Conservation (phyloP, 1,140 invertebrate genomes). For the Platyscapa corneri region DNA sequence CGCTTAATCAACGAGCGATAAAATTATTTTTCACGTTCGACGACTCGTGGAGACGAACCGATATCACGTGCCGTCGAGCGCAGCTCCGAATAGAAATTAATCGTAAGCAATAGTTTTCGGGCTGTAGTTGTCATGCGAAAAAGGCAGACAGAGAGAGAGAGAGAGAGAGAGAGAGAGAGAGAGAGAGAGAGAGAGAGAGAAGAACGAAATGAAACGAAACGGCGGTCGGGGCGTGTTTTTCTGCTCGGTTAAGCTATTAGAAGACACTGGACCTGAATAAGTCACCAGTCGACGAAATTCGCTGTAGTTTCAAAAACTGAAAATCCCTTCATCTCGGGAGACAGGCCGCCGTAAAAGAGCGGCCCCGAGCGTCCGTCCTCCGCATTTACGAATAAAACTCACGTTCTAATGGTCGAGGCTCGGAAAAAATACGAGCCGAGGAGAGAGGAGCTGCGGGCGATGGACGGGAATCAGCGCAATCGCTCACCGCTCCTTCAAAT, state of each 20-base stretch:
- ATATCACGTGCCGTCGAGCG: no score
- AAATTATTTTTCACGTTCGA: no score
- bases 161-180: no score
- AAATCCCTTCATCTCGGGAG: neutral
- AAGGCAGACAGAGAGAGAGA: no score
- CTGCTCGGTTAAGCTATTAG: neutral
- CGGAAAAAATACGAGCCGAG: neutral
- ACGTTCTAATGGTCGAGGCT: neutral
- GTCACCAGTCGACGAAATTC: neutral
- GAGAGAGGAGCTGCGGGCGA: neutral
- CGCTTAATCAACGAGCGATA: no score
- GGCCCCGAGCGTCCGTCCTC: neutral
- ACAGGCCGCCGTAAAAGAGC: no score
- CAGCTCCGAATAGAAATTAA: no score
- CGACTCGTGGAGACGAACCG: no score
- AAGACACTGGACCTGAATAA: neutral
- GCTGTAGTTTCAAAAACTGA: neutral
- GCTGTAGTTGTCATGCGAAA: no score
- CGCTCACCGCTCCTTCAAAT: neutral
- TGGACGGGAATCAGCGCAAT: neutral
- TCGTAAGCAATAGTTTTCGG: no score
- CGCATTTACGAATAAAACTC: constrained; percentile 1
- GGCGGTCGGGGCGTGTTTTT: neutral
- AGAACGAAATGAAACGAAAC: neutral
- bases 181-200: no score